Conservation (phyloP, 2,888 invertebrate species). For the Pseudoips prasinana region DNA sequence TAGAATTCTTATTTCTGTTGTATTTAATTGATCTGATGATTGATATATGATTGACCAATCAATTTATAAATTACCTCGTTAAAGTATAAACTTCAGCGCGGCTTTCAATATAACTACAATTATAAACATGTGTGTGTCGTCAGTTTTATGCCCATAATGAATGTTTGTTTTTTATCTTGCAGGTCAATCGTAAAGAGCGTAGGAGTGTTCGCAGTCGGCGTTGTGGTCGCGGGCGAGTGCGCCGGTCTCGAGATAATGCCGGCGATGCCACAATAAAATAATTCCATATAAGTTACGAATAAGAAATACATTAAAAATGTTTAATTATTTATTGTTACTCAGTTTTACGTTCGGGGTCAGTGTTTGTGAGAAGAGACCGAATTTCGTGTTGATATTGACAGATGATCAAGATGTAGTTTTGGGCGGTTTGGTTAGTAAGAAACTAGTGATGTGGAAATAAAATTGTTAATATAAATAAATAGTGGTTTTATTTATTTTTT, state of each 20-base stretch:
- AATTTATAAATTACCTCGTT: no score
- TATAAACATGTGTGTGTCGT: no score
- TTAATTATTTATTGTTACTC: conserved; percentile 62
- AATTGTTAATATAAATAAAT: conserved; percentile 50
- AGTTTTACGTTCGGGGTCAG: conserved; percentile 38
- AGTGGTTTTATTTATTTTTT: no score
- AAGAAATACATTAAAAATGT: conserved; percentile 51
- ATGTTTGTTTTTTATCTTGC: conserved; percentile 51
- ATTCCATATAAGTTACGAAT: conserved; percentile 14
- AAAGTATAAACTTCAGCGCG: no score
- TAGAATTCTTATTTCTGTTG: no score
- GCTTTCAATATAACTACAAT: no score
- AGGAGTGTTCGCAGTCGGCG: conserved; percentile 88
- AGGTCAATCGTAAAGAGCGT: conserved; percentile 92
- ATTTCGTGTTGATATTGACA: conserved; percentile 90
- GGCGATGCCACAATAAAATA: conserved; percentile 68
- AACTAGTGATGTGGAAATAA: conserved; percentile 50
- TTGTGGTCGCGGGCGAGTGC: conserved; percentile 90
- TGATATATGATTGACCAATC: no score
- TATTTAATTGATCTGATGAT: no score
- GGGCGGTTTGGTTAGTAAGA: conserved; percentile 86
- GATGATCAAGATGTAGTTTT: conserved; percentile 94
- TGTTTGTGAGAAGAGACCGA: conserved; percentile 73
- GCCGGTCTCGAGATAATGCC: conserved; percentile 88
- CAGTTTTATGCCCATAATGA: no score